Base-by-base conservation (phyloP, 2,797 vertebrate species). In the Artibeus jamaicensis region DNA sequence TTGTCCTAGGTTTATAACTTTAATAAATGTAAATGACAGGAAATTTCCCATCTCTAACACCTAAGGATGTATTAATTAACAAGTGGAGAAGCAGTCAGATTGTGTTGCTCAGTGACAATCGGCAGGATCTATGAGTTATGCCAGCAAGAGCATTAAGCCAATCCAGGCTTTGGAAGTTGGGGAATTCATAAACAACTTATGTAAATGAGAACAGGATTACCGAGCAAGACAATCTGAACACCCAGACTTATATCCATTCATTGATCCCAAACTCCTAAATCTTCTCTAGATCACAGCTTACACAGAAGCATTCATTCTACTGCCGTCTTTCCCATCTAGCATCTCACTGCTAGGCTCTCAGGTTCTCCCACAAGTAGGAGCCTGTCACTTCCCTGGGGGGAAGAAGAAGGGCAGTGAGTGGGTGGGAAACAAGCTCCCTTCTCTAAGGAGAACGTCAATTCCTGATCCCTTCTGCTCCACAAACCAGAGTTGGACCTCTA, bases 51-150 rank as follows among this genome's bases (percentile, higher is more conserved):
- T 71, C 71, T 96, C 86, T 96, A 89, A 94, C 94, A 96, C 96
- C 95, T 92, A 86, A 57, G 39, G 19, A 55, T 93, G 93, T 89
- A 91, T 95, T 97, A 95, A 97, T 96, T 96, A 97, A 50, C 83
- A 95, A 95, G 88, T 86, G n/a, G 16, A 71, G 85, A 91, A 95
- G 65, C 42, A 3, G 18, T 84, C 92, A 96, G 92, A 91, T 84
- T 96, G 93, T 84, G 91, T 65, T 86, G 34, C 86, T 87, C 83
- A 86, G 65, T 62, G 74, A 94, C 86, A 91, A 57, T 11, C 12
- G 57, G 53, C 14, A 65, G 74, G 22, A 67, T 84, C 37, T 74
- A 22, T 42, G 78, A 71, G 44, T 26, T 76, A 73, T 7, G 48
- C 29, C 42, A 86, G 39, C 3, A 16, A 67, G 9, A 67, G 42